phyloP scores from a whole-genome alignment of 2,888 invertebrate species.

The Elysia crispata region DNA sequence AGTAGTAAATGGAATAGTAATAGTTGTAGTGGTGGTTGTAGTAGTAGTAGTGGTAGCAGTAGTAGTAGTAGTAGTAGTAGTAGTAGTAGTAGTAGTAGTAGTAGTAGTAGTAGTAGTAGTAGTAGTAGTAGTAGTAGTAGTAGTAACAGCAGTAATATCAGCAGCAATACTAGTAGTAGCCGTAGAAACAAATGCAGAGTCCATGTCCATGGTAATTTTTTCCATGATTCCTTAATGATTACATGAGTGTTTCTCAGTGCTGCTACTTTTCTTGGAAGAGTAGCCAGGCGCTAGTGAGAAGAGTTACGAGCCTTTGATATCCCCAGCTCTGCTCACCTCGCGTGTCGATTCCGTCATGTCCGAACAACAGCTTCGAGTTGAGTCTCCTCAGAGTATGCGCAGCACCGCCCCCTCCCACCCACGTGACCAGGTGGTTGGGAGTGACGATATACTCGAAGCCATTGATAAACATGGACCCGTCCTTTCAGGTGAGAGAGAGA shows the following conservation, averaged over 20 bases:
- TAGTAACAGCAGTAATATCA: background rate
- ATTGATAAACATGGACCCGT: background rate
- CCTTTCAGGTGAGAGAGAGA: background rate
- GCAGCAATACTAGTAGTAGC: background rate
- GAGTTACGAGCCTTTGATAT: no score
- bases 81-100: background rate
- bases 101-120: background rate
- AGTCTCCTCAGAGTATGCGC: constrained; percentile 17
- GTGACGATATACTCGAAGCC: background rate
- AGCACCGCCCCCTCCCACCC: background rate
- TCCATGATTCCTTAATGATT: no score
- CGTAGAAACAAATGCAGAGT: background rate
- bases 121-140: background rate
- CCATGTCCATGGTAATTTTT: no score
- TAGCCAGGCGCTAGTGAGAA: no score
- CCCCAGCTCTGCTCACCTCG: background rate
- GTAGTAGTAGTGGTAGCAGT: background rate
- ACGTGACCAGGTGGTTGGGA: background rate
- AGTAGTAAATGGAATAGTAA: background rate
- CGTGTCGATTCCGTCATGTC: constrained; percentile 7
- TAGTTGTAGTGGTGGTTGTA: constrained; percentile 10
- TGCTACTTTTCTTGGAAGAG: no score
- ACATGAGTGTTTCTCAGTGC: no score
- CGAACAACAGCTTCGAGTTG: background rate
- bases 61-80: background rate